Evolutionary conservation across 1,140 invertebrate species (phyloP).

Genomic region (Apis florea): DNA sequence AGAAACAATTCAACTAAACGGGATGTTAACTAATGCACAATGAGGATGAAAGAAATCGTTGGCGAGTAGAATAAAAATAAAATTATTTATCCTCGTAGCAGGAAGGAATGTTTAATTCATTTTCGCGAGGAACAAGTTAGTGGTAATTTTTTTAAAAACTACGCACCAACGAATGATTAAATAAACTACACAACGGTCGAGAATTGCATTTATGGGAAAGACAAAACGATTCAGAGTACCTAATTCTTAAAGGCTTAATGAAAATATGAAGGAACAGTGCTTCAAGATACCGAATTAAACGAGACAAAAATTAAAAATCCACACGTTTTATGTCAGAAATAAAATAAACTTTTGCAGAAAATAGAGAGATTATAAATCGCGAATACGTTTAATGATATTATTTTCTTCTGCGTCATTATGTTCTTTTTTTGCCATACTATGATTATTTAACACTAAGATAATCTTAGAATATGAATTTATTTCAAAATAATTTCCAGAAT

Average conservation of each 20-base stretch:
- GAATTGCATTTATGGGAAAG: not conserved
- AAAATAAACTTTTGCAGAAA: too few relatives aligned
- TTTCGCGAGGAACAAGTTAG: not conserved
- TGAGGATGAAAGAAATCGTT: not conserved
- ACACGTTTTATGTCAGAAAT: not conserved
- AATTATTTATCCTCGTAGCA: not conserved
- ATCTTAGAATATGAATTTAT: too few relatives aligned
- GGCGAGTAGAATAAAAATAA: not conserved
- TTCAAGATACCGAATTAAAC: not conserved
- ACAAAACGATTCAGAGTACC: not conserved
- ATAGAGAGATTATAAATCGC: too few relatives aligned
- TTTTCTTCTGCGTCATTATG: too few relatives aligned
- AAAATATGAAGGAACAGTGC: not conserved
- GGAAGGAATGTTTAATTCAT: not conserved
- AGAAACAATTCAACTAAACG: not conserved
- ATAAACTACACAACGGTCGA: not conserved
- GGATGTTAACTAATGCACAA: not conserved
- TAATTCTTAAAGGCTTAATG: not conserved
- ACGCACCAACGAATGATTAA: not conserved
- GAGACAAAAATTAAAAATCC: not conserved
- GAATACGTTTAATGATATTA: too few relatives aligned
- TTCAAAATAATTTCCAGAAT: too few relatives aligned
- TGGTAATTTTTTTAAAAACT: conserved; percentile 4
- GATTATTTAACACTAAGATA: too few relatives aligned
- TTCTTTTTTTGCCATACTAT: too few relatives aligned